phyloP scores from a whole-genome alignment of 2,888 invertebrate genomes.

The Coleophora deauratella region DNA sequence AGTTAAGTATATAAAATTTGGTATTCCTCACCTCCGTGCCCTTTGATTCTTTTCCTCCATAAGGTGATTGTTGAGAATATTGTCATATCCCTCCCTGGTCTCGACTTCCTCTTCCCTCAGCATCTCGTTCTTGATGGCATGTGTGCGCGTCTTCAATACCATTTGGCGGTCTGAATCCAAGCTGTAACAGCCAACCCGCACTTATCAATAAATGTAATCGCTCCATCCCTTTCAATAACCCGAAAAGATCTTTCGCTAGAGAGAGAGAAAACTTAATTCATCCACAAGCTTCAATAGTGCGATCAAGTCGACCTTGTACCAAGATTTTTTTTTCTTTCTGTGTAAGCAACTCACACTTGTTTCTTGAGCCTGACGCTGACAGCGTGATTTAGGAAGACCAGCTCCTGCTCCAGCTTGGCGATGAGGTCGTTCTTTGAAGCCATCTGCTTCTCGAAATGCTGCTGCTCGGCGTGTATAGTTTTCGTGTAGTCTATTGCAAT shows the following conservation, averaged over 20 bases:
- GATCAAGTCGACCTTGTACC: no score
- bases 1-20: no score
- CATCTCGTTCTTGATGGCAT: conserved; percentile 56
- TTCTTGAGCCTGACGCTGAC: conserved; percentile 34
- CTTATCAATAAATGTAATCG: no score
- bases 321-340: no score
- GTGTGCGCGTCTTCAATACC: conserved; percentile 63
- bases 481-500: conserved; percentile 27
- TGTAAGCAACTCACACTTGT: conserved; percentile 39
- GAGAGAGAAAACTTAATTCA: no score
- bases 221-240: no score
- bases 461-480: conserved; percentile 37
- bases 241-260: no score
- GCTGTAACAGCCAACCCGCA: no score
- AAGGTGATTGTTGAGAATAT: conserved; percentile 56
- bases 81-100: conserved; percentile 50
- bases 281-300: no score
- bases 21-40: conserved; percentile 43
- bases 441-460: conserved; percentile 34
- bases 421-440: conserved; percentile 37
- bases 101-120: conserved; percentile 65
- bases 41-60: conserved; percentile 68
- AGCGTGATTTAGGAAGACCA: conserved; percentile 24
- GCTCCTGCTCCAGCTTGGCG: conserved; percentile 32
- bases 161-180: conserved; percentile 68